Percentiles rank a stretch among this genome's conserved stretches.
Conservation (phyloP, 1,140 invertebrate genomes). For the Euura lappo region DNA sequence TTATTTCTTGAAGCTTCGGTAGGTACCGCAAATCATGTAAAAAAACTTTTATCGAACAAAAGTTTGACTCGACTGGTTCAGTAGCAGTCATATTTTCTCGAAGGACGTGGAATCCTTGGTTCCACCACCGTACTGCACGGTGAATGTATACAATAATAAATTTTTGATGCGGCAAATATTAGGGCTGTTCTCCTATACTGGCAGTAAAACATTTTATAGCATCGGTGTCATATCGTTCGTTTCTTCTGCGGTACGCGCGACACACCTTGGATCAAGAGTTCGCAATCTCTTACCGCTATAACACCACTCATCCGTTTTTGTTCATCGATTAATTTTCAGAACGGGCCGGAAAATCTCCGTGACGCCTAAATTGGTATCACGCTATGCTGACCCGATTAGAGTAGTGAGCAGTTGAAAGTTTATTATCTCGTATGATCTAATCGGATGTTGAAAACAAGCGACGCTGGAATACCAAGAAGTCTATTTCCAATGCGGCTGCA, state of each 20-base stretch:
- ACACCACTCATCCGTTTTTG: too few relatives aligned
- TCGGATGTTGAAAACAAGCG: not conserved
- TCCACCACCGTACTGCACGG: too few relatives aligned
- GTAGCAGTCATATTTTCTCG: too few relatives aligned
- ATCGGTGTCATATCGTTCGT: not conserved
- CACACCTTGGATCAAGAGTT: not conserved
- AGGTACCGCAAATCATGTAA: too few relatives aligned
- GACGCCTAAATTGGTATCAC: too few relatives aligned
- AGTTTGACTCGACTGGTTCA: too few relatives aligned
- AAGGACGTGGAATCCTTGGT: too few relatives aligned
- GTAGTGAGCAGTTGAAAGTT: not conserved
- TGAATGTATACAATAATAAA: not conserved
- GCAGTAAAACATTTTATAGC: not conserved
- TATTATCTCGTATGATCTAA: not conserved
- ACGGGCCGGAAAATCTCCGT: too few relatives aligned
- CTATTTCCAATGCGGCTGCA: constrained; percentile 1
- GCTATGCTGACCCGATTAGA: not conserved
- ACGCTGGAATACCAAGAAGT: not conserved
- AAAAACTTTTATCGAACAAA: too few relatives aligned
- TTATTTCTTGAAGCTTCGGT: too few relatives aligned
- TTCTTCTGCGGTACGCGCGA: not conserved
- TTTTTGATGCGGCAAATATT: not conserved
- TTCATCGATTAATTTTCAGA: too few relatives aligned
- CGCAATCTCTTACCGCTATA: too few relatives aligned
- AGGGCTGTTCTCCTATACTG: not conserved